Conservation (phyloP, 1,140 invertebrate species). For the Pantala flavescens region DNA sequence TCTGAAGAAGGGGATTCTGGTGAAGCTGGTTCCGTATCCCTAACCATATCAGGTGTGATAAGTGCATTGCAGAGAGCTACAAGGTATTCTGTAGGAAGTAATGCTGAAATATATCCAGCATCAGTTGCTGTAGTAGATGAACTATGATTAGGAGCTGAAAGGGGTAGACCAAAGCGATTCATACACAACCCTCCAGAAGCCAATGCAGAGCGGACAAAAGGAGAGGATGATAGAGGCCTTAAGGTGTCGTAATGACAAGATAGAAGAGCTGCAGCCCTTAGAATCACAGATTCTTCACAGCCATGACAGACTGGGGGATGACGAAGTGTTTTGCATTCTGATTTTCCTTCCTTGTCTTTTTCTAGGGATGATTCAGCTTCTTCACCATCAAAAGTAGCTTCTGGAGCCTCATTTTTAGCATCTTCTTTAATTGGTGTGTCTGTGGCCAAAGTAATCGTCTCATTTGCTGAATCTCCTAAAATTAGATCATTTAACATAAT, state of each 20-base stretch:
- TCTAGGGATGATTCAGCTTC: neutral
- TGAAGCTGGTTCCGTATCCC: neutral
- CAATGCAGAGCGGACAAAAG: constrained; percentile 33
- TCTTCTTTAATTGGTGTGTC: neutral
- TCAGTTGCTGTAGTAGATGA: neutral
- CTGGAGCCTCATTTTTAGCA: neutral
- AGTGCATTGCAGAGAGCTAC: neutral
- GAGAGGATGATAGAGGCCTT: constrained; percentile 41
- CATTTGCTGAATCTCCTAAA: constrained; percentile 11
- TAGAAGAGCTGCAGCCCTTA: constrained; percentile 50
- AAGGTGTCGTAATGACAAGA: constrained; percentile 49
- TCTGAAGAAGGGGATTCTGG: neutral
- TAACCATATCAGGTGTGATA: neutral
- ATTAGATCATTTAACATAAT: neutral
- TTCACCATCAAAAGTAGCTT: neutral
- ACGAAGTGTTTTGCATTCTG: constrained; percentile 47
- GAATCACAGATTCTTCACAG: constrained; percentile 53
- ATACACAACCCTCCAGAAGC: neutral
- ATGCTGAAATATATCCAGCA: neutral
- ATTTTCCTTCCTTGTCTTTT: neutral
- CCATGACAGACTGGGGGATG: constrained; percentile 58
- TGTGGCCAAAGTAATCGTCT: neutral
- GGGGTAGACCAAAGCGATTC: neutral
- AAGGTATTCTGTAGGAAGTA: neutral
- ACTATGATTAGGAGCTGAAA: neutral